Percentiles rank a stretch among this genome's conserved stretches.
These are phyloP conservation scores for Belonocnema kinseyi DNA, from an alignment of 1,140 invertebrate genomes.

Conservation along the genomic window DNA sequence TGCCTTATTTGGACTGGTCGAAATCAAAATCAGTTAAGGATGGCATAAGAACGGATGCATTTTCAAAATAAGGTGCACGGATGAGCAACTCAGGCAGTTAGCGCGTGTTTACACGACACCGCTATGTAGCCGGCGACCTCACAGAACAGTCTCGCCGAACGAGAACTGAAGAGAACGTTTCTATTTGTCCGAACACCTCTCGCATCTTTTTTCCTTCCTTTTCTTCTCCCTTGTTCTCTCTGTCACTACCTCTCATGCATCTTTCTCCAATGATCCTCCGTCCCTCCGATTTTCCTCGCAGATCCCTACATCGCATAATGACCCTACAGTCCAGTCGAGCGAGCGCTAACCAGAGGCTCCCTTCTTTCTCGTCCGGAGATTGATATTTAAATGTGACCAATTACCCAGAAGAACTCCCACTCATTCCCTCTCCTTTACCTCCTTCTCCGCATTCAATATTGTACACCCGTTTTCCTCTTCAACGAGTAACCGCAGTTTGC, in stretches of 20 bases:
- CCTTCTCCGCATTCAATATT: slow-evolving; percentile 24
- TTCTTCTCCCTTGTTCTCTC: neutral
- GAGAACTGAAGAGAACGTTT: slow-evolving; percentile 62
- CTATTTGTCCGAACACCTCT: slow-evolving; percentile 70
- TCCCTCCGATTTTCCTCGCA: slow-evolving; percentile 28
- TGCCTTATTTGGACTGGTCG: neutral
- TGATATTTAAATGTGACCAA: slow-evolving; percentile 62
- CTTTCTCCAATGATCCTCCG: slow-evolving; percentile 23
- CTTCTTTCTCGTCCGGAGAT: slow-evolving; percentile 47
- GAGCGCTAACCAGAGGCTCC: slow-evolving; percentile 40
- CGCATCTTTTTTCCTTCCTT: slow-evolving; percentile 40
- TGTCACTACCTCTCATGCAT: slow-evolving; percentile 4
- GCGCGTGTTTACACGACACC: slow-evolving; percentile 75
- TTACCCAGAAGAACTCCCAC: slow-evolving; percentile 51
- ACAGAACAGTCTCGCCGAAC: slow-evolving; percentile 37
- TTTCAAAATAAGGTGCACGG: slow-evolving; percentile 36
- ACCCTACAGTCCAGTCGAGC: slow-evolving; percentile 44
- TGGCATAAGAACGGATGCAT: slow-evolving; percentile 21
- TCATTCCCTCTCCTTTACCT: slow-evolving; percentile 22
- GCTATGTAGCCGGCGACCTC: slow-evolving; percentile 72
- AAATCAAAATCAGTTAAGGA: neutral
- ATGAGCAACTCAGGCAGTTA: slow-evolving; percentile 67
- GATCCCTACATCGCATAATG: slow-evolving; percentile 48
- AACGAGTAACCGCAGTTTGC: no score
- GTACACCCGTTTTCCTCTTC: neutral